These are phyloP conservation scores for Phanerotoma sp. DNA, from an alignment of 2,888 invertebrate genomes.

Conservation along the genomic window DNA sequence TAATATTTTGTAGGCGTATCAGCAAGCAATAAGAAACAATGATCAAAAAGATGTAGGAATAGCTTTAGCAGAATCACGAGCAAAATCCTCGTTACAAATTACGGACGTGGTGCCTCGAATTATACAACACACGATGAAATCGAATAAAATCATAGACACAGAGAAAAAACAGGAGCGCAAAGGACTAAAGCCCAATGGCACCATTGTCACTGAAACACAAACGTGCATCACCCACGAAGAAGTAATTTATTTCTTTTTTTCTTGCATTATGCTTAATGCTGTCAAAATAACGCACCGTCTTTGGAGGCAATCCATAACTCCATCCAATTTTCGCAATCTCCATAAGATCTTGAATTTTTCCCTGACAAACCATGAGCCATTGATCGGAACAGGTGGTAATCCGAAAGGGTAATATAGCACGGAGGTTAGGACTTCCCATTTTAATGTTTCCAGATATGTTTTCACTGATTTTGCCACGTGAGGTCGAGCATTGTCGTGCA, in stretches of 20 bases:
- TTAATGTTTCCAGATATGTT: too few species aligned
- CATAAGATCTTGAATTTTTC: too few species aligned
- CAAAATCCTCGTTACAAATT: constrained; percentile 62
- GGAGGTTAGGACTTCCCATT: too few species aligned
- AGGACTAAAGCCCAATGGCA: constrained; percentile 78
- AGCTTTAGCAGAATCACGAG: constrained; percentile 64
- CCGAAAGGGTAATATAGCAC: too few species aligned
- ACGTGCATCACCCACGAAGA: constrained; percentile 83
- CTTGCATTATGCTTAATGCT: too few species aligned
- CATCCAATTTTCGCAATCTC: too few species aligned
- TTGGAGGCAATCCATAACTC: too few species aligned
- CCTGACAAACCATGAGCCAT: too few species aligned
- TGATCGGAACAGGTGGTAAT: too few species aligned
- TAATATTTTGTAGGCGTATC: constrained; percentile 67
- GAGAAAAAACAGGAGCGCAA: constrained; percentile 80
- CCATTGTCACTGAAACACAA: constrained; percentile 81
- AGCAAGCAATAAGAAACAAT: constrained; percentile 68
- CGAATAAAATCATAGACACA: constrained; percentile 80
- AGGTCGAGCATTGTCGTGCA: too few species aligned
- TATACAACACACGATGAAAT: constrained; percentile 74
- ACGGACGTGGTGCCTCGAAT: constrained; percentile 66
- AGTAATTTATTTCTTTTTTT: constrained; percentile 47
- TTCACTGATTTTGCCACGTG: too few species aligned
- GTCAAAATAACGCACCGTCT: too few species aligned
- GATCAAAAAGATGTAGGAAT: constrained; percentile 70